Evolutionary conservation across 2,888 invertebrate species (phyloP).

Genomic region (Apodemia duryi): DNA sequence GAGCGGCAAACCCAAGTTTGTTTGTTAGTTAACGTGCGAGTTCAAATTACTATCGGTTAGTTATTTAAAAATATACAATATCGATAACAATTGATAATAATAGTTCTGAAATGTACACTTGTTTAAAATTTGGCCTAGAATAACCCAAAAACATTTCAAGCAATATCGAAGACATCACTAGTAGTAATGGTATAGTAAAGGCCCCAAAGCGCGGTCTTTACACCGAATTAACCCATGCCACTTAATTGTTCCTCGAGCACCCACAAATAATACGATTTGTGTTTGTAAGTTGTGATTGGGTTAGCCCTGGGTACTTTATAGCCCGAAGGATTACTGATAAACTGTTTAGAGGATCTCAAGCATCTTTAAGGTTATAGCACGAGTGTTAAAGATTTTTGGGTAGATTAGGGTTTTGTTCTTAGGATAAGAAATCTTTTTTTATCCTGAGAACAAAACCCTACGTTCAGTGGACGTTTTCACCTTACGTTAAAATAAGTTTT

Average conservation of each 20-base stretch:
- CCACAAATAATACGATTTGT: constrained; percentile 15
- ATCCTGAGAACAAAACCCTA: too few species aligned
- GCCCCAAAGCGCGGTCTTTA: constrained; percentile 24
- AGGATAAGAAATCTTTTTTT: background rate
- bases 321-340: constrained; percentile 1
- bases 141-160: background rate
- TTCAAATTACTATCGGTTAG: too few species aligned
- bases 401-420: background rate
- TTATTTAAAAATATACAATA: too few species aligned
- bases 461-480: too few species aligned
- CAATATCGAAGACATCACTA: background rate
- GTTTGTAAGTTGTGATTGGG: constrained; percentile 15
- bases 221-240: constrained; percentile 25
- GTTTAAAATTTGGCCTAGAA: too few species aligned
- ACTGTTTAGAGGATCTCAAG: constrained; percentile 4
- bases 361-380: background rate
- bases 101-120: too few species aligned
- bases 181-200: constrained; percentile 25
- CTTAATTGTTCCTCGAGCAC: constrained; percentile 23
- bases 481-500: too few species aligned
- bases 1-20: too few species aligned
- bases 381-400: background rate
- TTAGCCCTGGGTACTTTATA: constrained; percentile 9
- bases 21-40: too few species aligned
- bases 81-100: too few species aligned